Base-by-base conservation (phyloP, 2,113 vertebrate species). In the Nycticebus coucang region DNA sequence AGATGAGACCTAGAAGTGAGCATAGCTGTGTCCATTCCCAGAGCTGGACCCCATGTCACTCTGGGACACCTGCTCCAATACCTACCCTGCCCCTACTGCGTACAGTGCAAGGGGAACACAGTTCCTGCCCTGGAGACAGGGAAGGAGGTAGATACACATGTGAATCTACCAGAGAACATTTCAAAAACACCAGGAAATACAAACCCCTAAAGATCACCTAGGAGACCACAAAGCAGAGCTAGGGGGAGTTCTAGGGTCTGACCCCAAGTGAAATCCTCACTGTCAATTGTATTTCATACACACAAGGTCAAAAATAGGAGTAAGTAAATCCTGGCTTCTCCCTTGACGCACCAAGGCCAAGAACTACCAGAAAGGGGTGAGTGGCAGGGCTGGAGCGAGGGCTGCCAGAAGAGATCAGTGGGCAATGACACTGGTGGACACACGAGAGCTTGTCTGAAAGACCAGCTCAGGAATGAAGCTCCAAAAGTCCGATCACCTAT, bases 371-470 rank as follows among this genome's bases (percentile, higher is more conserved):
- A 2, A 6, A 50, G 33, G 45, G 13, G 57, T 18, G 72, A 41
- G 45, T 11, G 75, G 81, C 72, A 62, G 57, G 68, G 59, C 88
- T 78, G 28, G 33, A 77, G 33, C 41, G 15, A 91, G 15, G 17
- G 21, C 79, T 41, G 57, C 11, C 26, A 11, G 30, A 30, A 78
- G 35, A 66, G 37, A 13, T 13, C 57, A 35, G 1, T 8, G 28
- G 17, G 64, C 35, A 37, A 1, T 0, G 2, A 1, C 1, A 17
- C 30, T 1, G 55, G 13, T 2, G 9, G 28, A 33, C 33, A 59
- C 30, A 12, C 0, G 0, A 37, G 30, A 19, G 33, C 69, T 18
- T 17, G 45, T 81, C 71, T 26, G 35, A 45, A 64, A 87, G 1
- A 22, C 75, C 71, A 60, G 35, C 37, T n/a, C 21, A 7, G 41